Evolutionary conservation across 2,113 vertebrate species (phyloP), one percentile per base, ranked within the genome.

Genomic region (Embiotoca jacksoni): DNA sequence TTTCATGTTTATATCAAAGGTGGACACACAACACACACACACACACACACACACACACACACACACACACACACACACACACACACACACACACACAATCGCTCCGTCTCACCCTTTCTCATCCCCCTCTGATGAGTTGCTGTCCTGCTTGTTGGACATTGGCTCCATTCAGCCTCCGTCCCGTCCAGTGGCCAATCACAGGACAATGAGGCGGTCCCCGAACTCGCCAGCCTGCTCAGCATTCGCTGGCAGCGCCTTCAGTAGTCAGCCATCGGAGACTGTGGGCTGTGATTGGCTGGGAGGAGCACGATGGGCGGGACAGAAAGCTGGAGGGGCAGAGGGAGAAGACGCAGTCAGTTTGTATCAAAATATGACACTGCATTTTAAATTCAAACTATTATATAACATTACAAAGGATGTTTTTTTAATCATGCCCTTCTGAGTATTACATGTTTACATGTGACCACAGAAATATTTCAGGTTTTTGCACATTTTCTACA

Each of bases 101-200:
- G 39, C 35, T 32, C 39, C 7, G 4, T 50, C 92, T 92, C 83
- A 94, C 93, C 92, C 85, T 92, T 91, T 92, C 79, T 94, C 92
- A 33, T 93, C 92, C 74, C 92, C 89, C 84, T 93, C 92, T 8
- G 92, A 93, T 31, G 88, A 92, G 83, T 85, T 91, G 81, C 88
- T 91, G 67, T 92, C 91, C 88, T 89, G 90, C 81, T 91, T 90
- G 83, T 83, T 90, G 84, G 82, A 86, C 90, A 89, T 91, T 90
- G 87, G 90, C 73, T 93, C 91, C 81, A 84, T 86, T 84, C 39
- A 55, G 77, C 86, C 85, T 88, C 74, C 55, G 81, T 81, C 80
- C 78, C 76, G 59, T 91, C 85, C 86, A 80, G 88, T 55, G 46
- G 87, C 92, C 90, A 92, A 86, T 92, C 88, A 88, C 78, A 84